Conservation (phyloP, 1,140 invertebrate species). For the Kradibia gibbosae region DNA sequence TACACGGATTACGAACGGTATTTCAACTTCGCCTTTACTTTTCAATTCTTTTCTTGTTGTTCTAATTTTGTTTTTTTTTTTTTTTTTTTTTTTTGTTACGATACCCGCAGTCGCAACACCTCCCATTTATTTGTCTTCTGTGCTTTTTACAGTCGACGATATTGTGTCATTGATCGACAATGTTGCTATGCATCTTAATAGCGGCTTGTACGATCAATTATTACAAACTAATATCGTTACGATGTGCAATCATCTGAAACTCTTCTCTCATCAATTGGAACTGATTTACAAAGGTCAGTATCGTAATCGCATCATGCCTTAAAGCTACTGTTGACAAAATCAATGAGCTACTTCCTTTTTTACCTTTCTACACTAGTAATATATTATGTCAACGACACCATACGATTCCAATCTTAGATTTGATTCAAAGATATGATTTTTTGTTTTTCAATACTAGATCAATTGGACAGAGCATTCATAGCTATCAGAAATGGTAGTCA, state of each 20-base stretch:
- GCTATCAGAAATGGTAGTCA: constrained; percentile 89
- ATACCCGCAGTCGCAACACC: too few relatives aligned
- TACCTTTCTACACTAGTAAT: background rate
- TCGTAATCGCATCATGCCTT: too few relatives aligned
- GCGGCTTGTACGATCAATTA: constrained; percentile 76
- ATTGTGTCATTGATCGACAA: constrained; percentile 81
- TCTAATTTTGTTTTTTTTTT: constrained; percentile 65
- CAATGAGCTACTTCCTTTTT: too few relatives aligned
- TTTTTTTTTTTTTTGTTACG: too few relatives aligned
- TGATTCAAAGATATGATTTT: background rate
- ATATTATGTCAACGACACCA: too few relatives aligned
- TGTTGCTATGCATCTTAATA: constrained; percentile 79
- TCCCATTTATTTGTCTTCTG: constrained; percentile 56
- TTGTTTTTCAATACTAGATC: constrained; percentile 65
- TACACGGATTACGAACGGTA: constrained; percentile 69
- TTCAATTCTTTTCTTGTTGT: constrained; percentile 58
- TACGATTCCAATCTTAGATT: too few relatives aligned
- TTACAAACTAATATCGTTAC: constrained; percentile 77
- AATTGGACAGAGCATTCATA: constrained; percentile 83
- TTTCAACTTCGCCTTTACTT: constrained; percentile 46
- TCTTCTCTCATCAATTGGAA: constrained; percentile 83
- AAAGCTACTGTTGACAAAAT: too few relatives aligned
- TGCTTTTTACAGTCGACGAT: constrained; percentile 75
- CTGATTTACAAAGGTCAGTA: constrained; percentile 79
- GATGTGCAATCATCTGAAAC: constrained; percentile 81